phyloP scores from a whole-genome alignment of 1,140 invertebrate genomes.

The Pogonomyrmex californicus region DNA sequence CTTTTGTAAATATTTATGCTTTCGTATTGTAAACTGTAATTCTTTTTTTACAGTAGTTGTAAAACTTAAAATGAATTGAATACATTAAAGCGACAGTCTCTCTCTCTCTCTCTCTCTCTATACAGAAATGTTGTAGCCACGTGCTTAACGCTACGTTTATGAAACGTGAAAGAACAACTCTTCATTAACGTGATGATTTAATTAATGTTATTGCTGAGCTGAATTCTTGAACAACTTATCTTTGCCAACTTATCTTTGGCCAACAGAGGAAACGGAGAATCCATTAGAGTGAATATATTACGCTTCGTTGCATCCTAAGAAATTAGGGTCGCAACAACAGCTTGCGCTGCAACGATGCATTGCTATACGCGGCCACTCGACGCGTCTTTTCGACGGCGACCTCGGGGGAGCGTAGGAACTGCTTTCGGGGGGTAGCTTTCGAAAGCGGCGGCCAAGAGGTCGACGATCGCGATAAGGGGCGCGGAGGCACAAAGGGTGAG shows the following conservation, averaged over 20 bases:
- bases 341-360: constrained; percentile 23
- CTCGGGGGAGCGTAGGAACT: constrained; percentile 58
- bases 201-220: neutral
- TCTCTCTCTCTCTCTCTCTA: neutral
- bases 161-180: neutral
- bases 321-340: constrained; percentile 28
- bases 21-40: neutral
- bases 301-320: constrained; percentile 25
- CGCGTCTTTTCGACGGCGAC: constrained; percentile 68
- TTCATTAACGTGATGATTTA: constrained; percentile 1
- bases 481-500: constrained; percentile 70
- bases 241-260: neutral
- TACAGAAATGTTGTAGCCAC: neutral
- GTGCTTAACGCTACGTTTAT: neutral
- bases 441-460: constrained; percentile 71
- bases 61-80: neutral
- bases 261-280: neutral
- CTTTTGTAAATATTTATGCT: neutral
- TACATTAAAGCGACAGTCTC: neutral
- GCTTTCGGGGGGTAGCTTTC: constrained; percentile 67
- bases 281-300: constrained; percentile 19
- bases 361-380: constrained; percentile 40
- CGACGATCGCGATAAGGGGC: constrained; percentile 79
- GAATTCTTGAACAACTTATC: neutral
- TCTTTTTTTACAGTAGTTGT: neutral